Conservation (phyloP, 2,888 invertebrate species). For the Stratiomys singularior region DNA sequence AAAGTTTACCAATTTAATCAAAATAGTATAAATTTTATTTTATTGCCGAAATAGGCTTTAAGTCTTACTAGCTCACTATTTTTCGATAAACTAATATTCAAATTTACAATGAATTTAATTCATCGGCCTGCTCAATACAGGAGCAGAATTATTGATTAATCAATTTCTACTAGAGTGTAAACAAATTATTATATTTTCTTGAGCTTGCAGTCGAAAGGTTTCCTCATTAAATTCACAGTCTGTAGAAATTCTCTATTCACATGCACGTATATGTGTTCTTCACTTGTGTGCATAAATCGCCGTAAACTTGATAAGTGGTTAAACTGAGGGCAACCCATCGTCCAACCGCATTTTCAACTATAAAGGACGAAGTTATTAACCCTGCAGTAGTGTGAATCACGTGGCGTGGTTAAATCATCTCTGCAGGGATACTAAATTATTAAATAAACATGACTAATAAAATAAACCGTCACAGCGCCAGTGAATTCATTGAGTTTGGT, state of each 20-base stretch:
- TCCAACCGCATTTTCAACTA: constrained; percentile 44
- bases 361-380: constrained; percentile 47
- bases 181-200: too few relatives aligned
- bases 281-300: constrained; percentile 5
- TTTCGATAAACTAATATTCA: too few relatives aligned
- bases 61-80: too few relatives aligned
- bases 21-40: too few relatives aligned
- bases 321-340: constrained; percentile 31
- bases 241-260: background rate
- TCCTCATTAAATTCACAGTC: background rate
- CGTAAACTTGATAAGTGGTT: constrained; percentile 46
- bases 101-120: too few relatives aligned
- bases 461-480: constrained; percentile 38
- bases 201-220: too few relatives aligned
- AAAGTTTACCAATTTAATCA: too few relatives aligned
- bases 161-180: too few relatives aligned
- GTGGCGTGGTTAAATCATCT: constrained; percentile 53
- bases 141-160: too few relatives aligned
- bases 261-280: background rate
- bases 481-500: background rate
- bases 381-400: constrained; percentile 52
- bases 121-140: too few relatives aligned
- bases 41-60: too few relatives aligned
- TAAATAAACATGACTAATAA: constrained; percentile 52
- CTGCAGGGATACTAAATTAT: constrained; percentile 53